Conservation (phyloP, 2,113 vertebrate genomes). For the Ursus arctos region DNA sequence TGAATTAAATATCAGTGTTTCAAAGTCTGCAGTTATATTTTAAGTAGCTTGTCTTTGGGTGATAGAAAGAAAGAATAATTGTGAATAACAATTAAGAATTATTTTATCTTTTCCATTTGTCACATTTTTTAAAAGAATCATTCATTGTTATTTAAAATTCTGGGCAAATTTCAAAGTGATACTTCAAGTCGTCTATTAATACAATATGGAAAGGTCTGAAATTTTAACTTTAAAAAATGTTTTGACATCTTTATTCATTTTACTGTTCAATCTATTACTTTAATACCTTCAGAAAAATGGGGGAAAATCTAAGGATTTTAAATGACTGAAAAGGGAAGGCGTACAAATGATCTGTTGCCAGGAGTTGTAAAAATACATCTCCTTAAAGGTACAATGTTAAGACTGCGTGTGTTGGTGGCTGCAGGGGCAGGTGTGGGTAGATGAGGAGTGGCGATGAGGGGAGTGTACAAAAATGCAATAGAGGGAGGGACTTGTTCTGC, state of each 20-base stretch:
- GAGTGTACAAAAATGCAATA: not conserved
- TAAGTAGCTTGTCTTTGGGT: conserved; percentile 5
- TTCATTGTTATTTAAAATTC: conserved; percentile 69
- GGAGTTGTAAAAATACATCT: not conserved
- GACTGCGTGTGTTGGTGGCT: not conserved
- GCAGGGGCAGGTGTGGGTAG: not conserved
- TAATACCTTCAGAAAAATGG: conserved; percentile 33
- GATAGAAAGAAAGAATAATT: conserved; percentile 31
- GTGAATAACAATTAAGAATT: conserved; percentile 56
- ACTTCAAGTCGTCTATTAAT: conserved; percentile 69
- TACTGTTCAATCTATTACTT: conserved; percentile 67
- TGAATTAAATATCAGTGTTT: conserved; percentile 56
- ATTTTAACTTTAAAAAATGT: conserved; percentile 74
- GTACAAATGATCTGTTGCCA: conserved; percentile 7
- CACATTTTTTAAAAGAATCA: conserved; percentile 32
- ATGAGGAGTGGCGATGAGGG: not conserved
- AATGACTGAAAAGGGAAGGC: conserved; percentile 50
- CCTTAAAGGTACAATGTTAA: not conserved
- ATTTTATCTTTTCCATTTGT: conserved; percentile 59
- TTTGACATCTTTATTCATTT: conserved; percentile 73
- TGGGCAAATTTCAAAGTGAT: conserved; percentile 60
- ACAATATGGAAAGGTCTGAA: conserved; percentile 57
- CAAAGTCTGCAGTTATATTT: conserved; percentile 34
- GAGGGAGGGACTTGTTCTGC: not conserved
- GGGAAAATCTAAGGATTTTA: not conserved